phyloP scores from a whole-genome alignment of 2,113 vertebrate species.

The Columba livia region DNA sequence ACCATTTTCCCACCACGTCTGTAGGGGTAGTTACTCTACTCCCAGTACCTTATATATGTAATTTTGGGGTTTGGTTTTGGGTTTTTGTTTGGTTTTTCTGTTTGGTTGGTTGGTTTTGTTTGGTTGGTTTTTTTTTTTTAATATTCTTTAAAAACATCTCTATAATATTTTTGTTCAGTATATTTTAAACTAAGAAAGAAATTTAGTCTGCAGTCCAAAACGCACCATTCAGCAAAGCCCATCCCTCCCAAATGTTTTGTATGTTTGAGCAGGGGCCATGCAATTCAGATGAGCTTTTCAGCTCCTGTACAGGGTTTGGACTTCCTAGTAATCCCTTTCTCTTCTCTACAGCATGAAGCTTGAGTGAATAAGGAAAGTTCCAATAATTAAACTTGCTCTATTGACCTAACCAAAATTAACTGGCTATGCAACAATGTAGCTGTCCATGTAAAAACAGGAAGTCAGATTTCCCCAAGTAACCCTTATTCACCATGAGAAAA shows the following conservation, averaged over 20 bases:
- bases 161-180: neutral
- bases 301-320: constrained; percentile 17
- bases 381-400: constrained; percentile 79
- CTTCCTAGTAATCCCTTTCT: constrained; percentile 44
- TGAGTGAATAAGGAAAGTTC: constrained; percentile 65
- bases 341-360: constrained; percentile 21
- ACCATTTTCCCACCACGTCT: neutral
- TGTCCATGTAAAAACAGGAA: constrained; percentile 85
- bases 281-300: neutral
- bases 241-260: neutral
- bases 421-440: constrained; percentile 75
- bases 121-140: neutral
- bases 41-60: neutral
- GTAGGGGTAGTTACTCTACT: neutral
- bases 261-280: neutral
- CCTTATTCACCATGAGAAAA: constrained; percentile 83
- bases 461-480: constrained; percentile 83
- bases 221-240: neutral
- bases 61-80: neutral
- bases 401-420: constrained; percentile 81
- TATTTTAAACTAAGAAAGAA: neutral
- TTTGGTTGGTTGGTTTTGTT: neutral
- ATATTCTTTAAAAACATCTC: neutral
- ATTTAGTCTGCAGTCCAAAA: neutral
- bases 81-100: neutral